phyloP scores from a whole-genome alignment of 1,140 invertebrate genomes.

The Thereuonema tuberculata region DNA sequence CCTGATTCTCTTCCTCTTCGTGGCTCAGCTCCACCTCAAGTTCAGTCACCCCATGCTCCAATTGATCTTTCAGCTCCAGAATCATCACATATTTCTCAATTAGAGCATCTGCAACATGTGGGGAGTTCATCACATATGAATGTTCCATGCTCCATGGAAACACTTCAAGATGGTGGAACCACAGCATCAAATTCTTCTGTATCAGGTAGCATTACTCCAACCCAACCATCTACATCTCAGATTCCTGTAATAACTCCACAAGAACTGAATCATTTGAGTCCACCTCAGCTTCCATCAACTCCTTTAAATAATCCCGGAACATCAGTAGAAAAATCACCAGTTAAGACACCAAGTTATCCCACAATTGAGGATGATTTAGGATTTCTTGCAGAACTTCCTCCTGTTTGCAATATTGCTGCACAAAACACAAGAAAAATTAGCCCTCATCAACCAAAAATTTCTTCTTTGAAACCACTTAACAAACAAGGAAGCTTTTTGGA shows the following conservation, averaged over 20 bases:
- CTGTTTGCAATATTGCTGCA: conserved; percentile 11
- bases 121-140: neutral
- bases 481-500: conserved; percentile 14
- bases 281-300: neutral
- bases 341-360: neutral
- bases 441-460: conserved; percentile 11
- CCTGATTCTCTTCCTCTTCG: neutral
- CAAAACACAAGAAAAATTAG: conserved; percentile 11
- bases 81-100: neutral
- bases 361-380: conserved; percentile 19
- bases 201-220: no score
- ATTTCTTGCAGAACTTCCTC: conserved; percentile 17
- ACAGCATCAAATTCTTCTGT: no score
- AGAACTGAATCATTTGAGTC: neutral
- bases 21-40: no score
- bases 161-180: neutral
- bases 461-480: neutral
- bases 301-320: neutral
- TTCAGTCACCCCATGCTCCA: neutral
- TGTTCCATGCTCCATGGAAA: neutral
- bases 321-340: neutral
- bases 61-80: neutral
- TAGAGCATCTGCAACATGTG: neutral
- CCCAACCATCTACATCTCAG: no score
- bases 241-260: neutral